phyloP scores from a whole-genome alignment of 1,140 invertebrate species.

The Holcopasites calliopsidis region DNA sequence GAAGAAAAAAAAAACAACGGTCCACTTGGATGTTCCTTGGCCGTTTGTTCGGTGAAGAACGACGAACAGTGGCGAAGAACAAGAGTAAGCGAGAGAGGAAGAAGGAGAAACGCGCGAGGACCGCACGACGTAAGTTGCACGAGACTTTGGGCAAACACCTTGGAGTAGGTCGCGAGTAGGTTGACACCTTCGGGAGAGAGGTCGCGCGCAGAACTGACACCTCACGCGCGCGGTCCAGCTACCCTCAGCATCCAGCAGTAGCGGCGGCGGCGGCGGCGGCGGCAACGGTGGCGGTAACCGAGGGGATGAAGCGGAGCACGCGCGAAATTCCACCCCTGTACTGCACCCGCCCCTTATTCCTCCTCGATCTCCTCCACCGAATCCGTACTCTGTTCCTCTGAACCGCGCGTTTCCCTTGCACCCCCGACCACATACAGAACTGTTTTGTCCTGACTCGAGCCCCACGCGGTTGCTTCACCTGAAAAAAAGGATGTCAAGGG shows the following conservation, averaged over 20 bases:
- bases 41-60: conserved; percentile 13
- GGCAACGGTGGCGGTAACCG: conserved; percentile 46
- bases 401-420: conserved; percentile 27
- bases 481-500: conserved; percentile 56
- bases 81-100: background rate
- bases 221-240: conserved; percentile 67
- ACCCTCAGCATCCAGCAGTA: conserved; percentile 70
- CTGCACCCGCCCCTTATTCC: conserved; percentile 11
- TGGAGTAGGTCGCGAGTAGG: conserved; percentile 51
- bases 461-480: conserved; percentile 37
- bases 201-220: conserved; percentile 74
- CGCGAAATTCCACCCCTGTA: conserved; percentile 67
- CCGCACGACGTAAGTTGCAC: conserved; percentile 41
- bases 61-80: background rate
- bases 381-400: conserved; percentile 12
- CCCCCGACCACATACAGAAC: conserved; percentile 25
- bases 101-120: conserved; percentile 14
- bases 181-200: conserved; percentile 64
- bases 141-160: conserved; percentile 55
- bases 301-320: conserved; percentile 70
- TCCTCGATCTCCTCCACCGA: conserved; percentile 18
- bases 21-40: conserved; percentile 9
- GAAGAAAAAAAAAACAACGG: conserved; percentile 7
- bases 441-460: conserved; percentile 51
- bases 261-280: conserved; percentile 37